These are phyloP conservation scores for Dipodomys ordii DNA, from an alignment of 2,113 vertebrate species.

Conservation along the genomic window DNA sequence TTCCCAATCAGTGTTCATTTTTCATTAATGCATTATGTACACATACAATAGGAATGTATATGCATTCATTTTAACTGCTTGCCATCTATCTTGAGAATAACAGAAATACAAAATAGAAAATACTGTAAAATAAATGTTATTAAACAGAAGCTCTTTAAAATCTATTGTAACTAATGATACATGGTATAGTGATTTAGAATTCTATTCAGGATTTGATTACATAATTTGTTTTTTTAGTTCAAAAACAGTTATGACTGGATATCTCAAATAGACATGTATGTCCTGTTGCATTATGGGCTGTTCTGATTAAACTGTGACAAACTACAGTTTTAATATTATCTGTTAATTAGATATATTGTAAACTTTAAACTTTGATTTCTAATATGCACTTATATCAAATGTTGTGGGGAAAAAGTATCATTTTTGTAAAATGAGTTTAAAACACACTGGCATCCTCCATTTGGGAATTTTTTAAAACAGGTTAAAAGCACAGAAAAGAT, in stretches of 20 bases:
- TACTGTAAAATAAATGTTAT: background rate
- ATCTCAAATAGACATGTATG: background rate
- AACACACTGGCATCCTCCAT: background rate
- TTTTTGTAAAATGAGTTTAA: conserved; percentile 2
- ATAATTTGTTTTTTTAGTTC: conserved; percentile 19
- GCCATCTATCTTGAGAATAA: background rate
- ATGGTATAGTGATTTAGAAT: background rate
- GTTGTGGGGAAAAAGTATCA: background rate
- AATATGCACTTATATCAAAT: background rate
- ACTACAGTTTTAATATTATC: background rate
- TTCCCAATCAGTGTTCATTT: background rate
- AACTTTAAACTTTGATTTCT: background rate
- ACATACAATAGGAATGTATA: background rate
- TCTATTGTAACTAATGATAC: background rate
- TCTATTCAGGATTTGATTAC: background rate
- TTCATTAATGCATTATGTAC: background rate
- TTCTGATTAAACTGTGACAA: background rate
- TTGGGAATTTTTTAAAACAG: background rate
- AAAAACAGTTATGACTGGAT: background rate
- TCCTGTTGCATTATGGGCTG: background rate
- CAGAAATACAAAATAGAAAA: background rate
- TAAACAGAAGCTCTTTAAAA: background rate
- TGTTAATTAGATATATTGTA: background rate
- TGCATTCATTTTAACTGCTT: background rate
- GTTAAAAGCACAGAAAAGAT: background rate